Percentiles rank a stretch among this genome's conserved stretches.
These are phyloP conservation scores for Spondyliosoma cantharus DNA, from an alignment of 2,797 vertebrate genomes.

Conservation along the genomic window DNA sequence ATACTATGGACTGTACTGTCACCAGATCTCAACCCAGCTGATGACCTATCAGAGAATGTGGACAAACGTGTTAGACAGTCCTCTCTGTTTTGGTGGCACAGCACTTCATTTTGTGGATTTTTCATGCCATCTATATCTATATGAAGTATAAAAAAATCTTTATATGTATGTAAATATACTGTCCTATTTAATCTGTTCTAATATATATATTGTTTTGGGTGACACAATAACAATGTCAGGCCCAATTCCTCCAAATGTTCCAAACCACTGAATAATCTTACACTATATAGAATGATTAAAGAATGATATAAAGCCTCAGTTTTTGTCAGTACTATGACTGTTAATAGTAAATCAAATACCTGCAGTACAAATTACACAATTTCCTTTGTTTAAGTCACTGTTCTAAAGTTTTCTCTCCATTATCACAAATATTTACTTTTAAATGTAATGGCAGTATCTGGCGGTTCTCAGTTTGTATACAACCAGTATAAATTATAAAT, in stretches of 20 bases:
- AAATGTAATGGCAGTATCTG: not conserved
- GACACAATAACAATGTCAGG: not conserved
- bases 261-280: not conserved
- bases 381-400: not conserved
- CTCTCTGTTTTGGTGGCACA: not conserved
- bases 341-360: not conserved
- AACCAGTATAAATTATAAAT: not conserved
- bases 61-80: too few relatives aligned
- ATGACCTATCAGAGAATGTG: too few relatives aligned
- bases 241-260: not conserved
- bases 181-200: not conserved
- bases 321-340: not conserved
- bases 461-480: not conserved
- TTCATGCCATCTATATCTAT: not conserved
- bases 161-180: not conserved
- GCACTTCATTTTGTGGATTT: not conserved
- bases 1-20: not conserved
- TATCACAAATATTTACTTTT: not conserved
- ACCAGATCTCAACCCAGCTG: not conserved
- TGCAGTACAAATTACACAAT: not conserved
- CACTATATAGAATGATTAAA: not conserved
- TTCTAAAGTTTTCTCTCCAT: not conserved
- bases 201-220: not conserved
- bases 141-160: not conserved
- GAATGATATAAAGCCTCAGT: not conserved